Base-by-base conservation (phyloP, 1,140 invertebrate species). In the Sinonovacula constricta region DNA sequence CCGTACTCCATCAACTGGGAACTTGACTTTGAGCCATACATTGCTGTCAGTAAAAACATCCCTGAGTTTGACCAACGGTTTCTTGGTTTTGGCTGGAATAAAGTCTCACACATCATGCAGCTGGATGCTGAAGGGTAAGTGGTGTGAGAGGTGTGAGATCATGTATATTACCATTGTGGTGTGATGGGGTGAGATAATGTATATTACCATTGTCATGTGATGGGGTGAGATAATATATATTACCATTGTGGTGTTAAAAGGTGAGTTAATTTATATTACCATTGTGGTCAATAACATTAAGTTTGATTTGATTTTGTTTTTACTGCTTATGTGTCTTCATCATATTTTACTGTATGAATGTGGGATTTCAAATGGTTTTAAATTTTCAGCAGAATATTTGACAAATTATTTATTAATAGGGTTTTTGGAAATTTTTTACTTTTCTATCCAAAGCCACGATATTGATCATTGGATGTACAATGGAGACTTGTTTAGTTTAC, bases 81-180 rank as follows among this genome's bases (percentile, higher is more conserved):
- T 92, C 94, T 97, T 51, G 97, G 97, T 18, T 98, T 98, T 90
- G 97, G 97, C 0, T 98, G 97, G 97, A 98, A 98, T 91, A 98
- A 98, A 94, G 97, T 97, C 49, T 94, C 96, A 0, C 96, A 98
- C 88, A 94, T 96, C 39, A 97, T 97, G 92, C 95, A 97, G 91
- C 92, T 98, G 54, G 94, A 96, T 85, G 96, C 96, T 39, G 93
- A 95, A 87, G 94, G 94, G 89, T 92, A 79, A 81, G 86, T 84
- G 14, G 3, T n/a, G n/a, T n/a, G n/a, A n/a, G n/a, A n/a, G 39
- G 7, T 45, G 39, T 45, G 39, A 45, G 7, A 45, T 45, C 39
- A 7, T 45, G 7, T 57, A 22, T 57, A 49, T 12, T 49, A n/a
- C n/a, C 12, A n/a, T 49, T 49, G 45, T 49, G n/a, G 15, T 39